phyloP scores from a whole-genome alignment of 2,113 vertebrate genomes.

The Strix uralensis region DNA sequence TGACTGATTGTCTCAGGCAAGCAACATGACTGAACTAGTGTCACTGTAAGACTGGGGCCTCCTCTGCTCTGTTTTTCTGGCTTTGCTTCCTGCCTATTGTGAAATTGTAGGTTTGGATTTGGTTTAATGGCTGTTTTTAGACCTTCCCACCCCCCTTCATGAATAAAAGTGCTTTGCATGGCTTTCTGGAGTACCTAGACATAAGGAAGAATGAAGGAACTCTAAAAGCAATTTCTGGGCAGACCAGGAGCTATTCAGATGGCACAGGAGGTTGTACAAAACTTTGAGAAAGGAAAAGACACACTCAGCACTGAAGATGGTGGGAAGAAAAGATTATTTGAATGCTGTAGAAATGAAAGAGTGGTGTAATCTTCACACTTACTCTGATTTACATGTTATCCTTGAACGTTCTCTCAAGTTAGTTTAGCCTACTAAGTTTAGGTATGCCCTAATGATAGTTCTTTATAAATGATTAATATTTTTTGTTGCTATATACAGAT shows the following conservation, averaged over 20 bases:
- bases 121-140: conserved; percentile 1
- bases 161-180: background rate
- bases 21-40: background rate
- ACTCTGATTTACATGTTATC: background rate
- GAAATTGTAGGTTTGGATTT: conserved; percentile 17
- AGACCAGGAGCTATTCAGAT: background rate
- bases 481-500: background rate
- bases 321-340: background rate
- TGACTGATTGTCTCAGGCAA: background rate
- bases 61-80: background rate
- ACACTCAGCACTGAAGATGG: background rate
- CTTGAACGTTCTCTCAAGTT: background rate
- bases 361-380: background rate
- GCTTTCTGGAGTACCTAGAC: background rate
- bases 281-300: background rate
- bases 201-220: background rate
- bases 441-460: background rate
- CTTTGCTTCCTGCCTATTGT: background rate
- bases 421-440: background rate
- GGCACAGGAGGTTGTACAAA: background rate
- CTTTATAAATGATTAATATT: background rate
- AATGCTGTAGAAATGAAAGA: background rate
- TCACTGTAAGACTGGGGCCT: background rate
- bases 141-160: background rate
- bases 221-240: background rate